A percentile compares a stretch with the other conserved stretches of the same genome.
Conservation (phyloP, 2,113 vertebrate genomes). For the Colaptes auratus region DNA sequence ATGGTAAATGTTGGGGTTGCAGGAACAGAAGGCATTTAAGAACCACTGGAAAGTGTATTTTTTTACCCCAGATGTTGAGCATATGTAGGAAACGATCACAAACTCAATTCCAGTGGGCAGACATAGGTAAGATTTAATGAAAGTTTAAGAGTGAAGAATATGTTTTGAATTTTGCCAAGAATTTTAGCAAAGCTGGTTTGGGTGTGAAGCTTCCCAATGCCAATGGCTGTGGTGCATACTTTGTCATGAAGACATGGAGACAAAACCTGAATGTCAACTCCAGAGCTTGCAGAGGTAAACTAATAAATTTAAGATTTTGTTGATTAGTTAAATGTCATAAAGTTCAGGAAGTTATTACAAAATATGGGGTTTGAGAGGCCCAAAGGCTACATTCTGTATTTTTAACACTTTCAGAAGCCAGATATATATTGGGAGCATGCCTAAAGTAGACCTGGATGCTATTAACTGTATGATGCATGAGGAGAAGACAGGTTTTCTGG, state of each 20-base stretch:
- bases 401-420: constrained; percentile 20
- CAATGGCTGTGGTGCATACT: rapidly evolving
- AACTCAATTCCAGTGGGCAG: not conserved
- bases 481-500: not conserved
- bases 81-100: not conserved
- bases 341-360: not conserved
- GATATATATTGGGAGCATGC: not conserved
- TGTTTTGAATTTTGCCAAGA: not conserved
- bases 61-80: not conserved
- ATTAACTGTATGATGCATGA: not conserved
- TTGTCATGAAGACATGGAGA: not conserved
- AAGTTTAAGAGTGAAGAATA: not conserved
- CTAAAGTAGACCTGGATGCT: not conserved
- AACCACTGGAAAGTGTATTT: not conserved
- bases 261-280: not conserved
- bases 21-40: not conserved
- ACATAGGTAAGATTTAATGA: not conserved
- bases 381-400: not conserved
- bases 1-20: not conserved
- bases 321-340: not conserved
- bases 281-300: not conserved
- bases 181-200: not conserved
- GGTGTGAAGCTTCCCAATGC: not conserved
- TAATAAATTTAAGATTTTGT: not conserved
- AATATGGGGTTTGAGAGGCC: not conserved